Evolutionary conservation across 2,113 vertebrate genomes (phyloP).

Genomic region (Alligator sinensis): DNA sequence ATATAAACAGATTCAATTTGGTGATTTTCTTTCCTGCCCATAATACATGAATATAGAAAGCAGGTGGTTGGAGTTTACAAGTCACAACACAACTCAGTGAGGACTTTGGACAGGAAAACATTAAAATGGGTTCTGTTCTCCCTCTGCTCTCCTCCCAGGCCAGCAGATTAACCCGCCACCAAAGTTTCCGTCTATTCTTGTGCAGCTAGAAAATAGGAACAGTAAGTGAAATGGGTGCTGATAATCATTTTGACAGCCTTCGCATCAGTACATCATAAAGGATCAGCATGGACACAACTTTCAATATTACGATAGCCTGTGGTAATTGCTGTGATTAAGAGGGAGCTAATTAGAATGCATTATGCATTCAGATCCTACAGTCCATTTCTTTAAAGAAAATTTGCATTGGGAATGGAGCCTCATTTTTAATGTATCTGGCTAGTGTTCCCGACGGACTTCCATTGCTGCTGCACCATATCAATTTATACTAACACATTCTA

Average conservation of each 20-base stretch:
- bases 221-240: conserved; percentile 46
- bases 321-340: conserved; percentile 67
- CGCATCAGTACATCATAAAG: conserved; percentile 20
- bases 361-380: conserved; percentile 60
- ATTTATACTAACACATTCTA: neutral
- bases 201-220: conserved; percentile 39
- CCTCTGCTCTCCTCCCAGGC: neutral
- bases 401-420: conserved; percentile 49
- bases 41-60: neutral
- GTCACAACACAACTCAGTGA: neutral
- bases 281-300: conserved; percentile 37
- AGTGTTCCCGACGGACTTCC: conserved; percentile 37
- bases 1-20: neutral
- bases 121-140: conserved; percentile 1
- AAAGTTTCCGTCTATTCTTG: conserved; percentile 4
- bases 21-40: neutral
- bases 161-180: conserved; percentile 25
- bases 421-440: conserved; percentile 32
- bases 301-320: conserved; percentile 25
- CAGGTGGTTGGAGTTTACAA: neutral
- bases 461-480: neutral
- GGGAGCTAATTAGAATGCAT: conserved; percentile 66
- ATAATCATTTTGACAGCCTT: conserved; percentile 64
- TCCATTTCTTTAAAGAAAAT: conserved; percentile 58
- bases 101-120: conserved; percentile 26